Percentiles rank a stretch among this genome's conserved stretches.
These are phyloP conservation scores for Nothura maculosa DNA, from an alignment of 2,797 vertebrate genomes.

Conservation along the genomic window DNA sequence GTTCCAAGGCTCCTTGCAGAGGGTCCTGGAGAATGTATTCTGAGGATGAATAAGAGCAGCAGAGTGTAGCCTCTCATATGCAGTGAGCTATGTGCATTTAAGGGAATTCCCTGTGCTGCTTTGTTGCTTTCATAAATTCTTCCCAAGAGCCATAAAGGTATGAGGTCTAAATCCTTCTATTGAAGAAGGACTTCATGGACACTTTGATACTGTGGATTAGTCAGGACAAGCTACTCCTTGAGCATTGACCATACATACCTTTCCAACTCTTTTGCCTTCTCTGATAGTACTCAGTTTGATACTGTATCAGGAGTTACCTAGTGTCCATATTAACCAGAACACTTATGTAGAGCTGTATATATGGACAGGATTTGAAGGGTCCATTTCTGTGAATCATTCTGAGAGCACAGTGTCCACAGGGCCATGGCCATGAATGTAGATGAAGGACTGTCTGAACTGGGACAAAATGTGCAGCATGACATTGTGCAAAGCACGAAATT, in stretches of 20 bases:
- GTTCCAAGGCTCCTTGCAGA: not conserved
- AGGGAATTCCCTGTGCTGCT: not conserved
- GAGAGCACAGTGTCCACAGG: not conserved
- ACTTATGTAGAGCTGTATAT: not conserved
- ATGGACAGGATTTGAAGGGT: not conserved
- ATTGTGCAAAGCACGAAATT: not conserved
- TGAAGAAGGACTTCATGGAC: not conserved
- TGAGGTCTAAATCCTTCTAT: not conserved
- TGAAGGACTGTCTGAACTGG: not conserved
- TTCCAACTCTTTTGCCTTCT: not conserved
- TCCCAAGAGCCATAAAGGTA: not conserved
- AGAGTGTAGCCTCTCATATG: not conserved
- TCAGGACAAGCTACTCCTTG: not conserved
- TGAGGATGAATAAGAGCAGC: not conserved
- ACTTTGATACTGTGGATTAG: not conserved
- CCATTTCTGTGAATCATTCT: not conserved
- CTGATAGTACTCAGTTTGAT: not conserved
- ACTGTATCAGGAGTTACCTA: not conserved
- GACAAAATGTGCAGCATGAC: rapidly evolving
- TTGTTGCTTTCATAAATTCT: not conserved
- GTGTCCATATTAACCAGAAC: not conserved
- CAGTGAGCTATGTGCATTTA: not conserved
- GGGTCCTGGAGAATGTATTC: not conserved
- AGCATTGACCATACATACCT: not conserved
- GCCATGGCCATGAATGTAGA: not conserved